Conservation (phyloP, 2,888 invertebrate genomes). For the Netelia virgata region DNA sequence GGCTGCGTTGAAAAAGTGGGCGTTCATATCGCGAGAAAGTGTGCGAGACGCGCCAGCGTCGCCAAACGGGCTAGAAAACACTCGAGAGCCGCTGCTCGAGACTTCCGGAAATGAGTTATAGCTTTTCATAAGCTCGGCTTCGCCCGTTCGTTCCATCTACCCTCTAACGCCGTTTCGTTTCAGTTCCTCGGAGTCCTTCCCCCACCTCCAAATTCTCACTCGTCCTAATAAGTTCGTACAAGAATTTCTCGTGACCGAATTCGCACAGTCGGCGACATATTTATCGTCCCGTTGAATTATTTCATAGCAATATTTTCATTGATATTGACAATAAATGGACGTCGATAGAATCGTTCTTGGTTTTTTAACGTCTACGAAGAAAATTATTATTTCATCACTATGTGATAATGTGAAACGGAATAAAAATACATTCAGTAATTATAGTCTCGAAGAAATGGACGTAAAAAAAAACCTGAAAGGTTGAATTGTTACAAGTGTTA, state of each 20-base stretch:
- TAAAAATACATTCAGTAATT: too few species aligned
- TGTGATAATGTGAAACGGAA: background rate
- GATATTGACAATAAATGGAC: background rate
- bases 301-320: conserved; percentile 11
- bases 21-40: conserved; percentile 21
- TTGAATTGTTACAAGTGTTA: too few species aligned
- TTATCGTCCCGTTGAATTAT: conserved; percentile 54
- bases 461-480: too few species aligned
- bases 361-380: background rate
- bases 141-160: conserved; percentile 33
- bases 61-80: conserved; percentile 14
- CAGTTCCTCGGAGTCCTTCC: conserved; percentile 38
- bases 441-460: too few species aligned
- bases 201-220: conserved; percentile 61
- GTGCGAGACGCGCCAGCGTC: conserved; percentile 11
- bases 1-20: conserved; percentile 32
- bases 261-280: conserved; percentile 38
- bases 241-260: conserved; percentile 60
- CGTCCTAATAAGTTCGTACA: conserved; percentile 59
- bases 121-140: conserved; percentile 74
- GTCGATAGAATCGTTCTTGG: background rate
- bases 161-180: conserved; percentile 23
- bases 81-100: conserved; percentile 53
- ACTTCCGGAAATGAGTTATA: conserved; percentile 75
- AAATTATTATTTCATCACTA: conserved; percentile 2